Evolutionary conservation across 2,797 vertebrate species (phyloP).

Genomic region (Anolis apletophallus): DNA sequence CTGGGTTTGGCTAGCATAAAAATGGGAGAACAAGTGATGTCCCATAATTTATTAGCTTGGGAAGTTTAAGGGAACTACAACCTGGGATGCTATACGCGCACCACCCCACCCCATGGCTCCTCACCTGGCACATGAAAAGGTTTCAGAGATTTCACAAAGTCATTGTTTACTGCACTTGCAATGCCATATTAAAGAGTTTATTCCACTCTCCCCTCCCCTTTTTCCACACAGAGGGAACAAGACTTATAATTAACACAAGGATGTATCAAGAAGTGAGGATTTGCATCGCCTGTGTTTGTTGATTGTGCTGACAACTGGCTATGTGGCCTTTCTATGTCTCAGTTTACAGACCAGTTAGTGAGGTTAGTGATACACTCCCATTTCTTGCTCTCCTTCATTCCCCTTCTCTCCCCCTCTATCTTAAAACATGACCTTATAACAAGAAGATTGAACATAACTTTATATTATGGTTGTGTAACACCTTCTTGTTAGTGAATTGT

Average conservation of each 20-base stretch:
- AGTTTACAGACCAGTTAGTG: conserved; percentile 20
- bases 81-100: neutral
- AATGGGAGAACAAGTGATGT: conserved; percentile 50
- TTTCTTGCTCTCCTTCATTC: too few species aligned
- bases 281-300: neutral
- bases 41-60: conserved; percentile 14
- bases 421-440: too few species aligned
- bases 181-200: conserved; percentile 1
- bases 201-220: conserved; percentile 17
- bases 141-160: conserved; percentile 23
- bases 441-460: too few species aligned
- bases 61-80: neutral
- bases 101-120: neutral
- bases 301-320: neutral
- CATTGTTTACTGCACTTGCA: conserved; percentile 4
- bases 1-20: conserved; percentile 64
- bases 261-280: neutral
- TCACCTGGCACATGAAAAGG: neutral
- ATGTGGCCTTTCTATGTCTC: neutral
- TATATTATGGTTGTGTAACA: too few species aligned
- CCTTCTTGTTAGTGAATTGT: too few species aligned
- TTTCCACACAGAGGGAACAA: neutral
- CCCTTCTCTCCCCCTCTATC: too few species aligned
- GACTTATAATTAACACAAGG: conserved; percentile 17
- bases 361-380: neutral